Evolutionary conservation across 2,888 invertebrate species (phyloP).

Genomic region (Pterostichus niger): DNA sequence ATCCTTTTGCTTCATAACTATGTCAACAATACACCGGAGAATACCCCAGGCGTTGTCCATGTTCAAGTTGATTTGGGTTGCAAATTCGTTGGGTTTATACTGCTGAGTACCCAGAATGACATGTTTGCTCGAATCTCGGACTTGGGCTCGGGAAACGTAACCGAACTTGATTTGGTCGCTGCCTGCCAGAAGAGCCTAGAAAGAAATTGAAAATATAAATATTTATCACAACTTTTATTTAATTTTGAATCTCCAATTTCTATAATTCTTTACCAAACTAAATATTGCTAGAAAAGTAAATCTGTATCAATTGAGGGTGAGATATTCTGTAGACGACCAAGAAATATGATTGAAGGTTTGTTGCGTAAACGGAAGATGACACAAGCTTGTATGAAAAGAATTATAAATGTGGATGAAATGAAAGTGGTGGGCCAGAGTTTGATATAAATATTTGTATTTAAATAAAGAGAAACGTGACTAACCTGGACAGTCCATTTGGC

Average conservation of each 20-base stretch:
- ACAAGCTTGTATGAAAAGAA: too few species aligned
- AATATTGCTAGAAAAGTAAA: too few species aligned
- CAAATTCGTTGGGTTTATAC: conserved; percentile 99
- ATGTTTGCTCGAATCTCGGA: conserved; percentile 96
- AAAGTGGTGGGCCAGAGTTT: too few species aligned
- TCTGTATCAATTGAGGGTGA: too few species aligned
- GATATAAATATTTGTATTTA: too few species aligned
- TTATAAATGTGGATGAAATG: too few species aligned
- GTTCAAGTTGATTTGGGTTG: conserved; percentile 98
- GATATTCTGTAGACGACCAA: too few species aligned
- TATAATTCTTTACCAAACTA: too few species aligned
- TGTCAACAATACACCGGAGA: conserved; percentile 96
- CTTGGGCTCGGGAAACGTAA: conserved; percentile 97
- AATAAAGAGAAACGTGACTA: neutral
- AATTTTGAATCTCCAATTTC: too few species aligned
- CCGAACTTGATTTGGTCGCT: conserved; percentile 99
- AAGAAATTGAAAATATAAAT: conserved; percentile 76
- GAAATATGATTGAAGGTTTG: too few species aligned
- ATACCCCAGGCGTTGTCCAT: conserved; percentile 99
- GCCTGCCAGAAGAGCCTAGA: conserved; percentile 95
- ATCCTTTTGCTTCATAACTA: conserved; percentile 97
- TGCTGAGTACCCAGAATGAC: conserved; percentile 98
- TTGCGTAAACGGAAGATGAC: too few species aligned
- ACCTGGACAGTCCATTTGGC: conserved; percentile 98
- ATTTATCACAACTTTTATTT: too few species aligned